Evolutionary conservation across 2,888 invertebrate species (phyloP), one percentile per base, ranked within the genome.

Genomic region (Machimus rusticus): DNA sequence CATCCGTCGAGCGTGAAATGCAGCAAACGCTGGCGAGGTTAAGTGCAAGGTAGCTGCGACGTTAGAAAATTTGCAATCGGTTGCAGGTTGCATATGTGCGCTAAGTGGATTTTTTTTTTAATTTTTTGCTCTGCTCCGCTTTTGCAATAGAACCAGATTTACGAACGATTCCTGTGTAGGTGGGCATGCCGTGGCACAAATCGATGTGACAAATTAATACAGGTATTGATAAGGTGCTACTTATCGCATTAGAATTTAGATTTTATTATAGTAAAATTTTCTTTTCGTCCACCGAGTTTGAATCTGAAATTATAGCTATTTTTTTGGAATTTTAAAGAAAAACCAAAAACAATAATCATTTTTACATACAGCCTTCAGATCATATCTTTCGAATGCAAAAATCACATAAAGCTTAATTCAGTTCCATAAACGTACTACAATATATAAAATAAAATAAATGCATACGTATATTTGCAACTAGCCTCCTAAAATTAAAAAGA

Each of bases 21-120:
- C 46, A 74, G 74, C 39, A 85, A 34, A 74, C 14, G 28, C 12
- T 74, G 74, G 43, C 85, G 74, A 85, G 85, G 85, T 85, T 85
- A 85, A 85, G 85, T 85, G 43, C 85, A 85, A 85, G 85, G 85
- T 85, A 43, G 57, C 12, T 66, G 28, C 34, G 37, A 28, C 66
- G 23, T 66, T 66, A 66, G 66, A 66, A 66, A 66, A 23, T 66
- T 19, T 28, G 66, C 66, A 66, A 19, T 19, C 12, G 66, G 66
- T 23, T 5, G 9, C 57, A 57, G 51, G 51, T 51, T 51, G 19
- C 57, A 23, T 23, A 9, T 57, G 23, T 57, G 23, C 55, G 55
- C 66, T 23, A 66, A 66, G 28, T 19, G 28, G 12, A 39, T 12
- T 39, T 12, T 9, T 37, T 37, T 37, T 37, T 5, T 37, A 1